Conservation (phyloP, 2,888 invertebrate species). For the Lasius fuliginosus region DNA sequence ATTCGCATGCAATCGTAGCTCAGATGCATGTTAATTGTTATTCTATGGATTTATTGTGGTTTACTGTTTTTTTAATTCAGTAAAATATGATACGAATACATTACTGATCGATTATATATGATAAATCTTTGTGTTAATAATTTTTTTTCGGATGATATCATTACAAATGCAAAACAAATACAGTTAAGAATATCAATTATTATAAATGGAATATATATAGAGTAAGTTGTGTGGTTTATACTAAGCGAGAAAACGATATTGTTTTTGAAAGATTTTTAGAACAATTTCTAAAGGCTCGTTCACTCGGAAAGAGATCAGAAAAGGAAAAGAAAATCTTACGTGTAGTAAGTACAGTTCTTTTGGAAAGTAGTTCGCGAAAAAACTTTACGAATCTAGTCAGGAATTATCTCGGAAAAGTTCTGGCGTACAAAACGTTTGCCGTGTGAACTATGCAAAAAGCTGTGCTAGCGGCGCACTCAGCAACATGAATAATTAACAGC, state of each 20-base stretch:
- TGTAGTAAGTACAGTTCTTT: background rate
- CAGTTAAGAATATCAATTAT: background rate
- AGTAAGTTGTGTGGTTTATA: background rate
- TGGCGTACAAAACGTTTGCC: background rate
- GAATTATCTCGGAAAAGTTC: slow-evolving; percentile 20
- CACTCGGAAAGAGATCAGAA: background rate
- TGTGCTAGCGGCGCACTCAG: background rate
- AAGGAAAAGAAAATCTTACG: background rate
- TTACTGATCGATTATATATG: background rate
- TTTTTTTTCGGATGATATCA: background rate
- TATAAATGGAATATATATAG: background rate
- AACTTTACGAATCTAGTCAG: slow-evolving; percentile 18
- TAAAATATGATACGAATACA: background rate
- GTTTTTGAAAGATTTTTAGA: background rate
- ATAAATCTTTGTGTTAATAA: background rate
- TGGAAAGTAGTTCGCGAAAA: background rate
- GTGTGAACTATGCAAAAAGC: background rate
- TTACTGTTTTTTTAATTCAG: background rate
- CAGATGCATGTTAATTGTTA: background rate
- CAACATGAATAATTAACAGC: slow-evolving; percentile 41
- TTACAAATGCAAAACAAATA: background rate
- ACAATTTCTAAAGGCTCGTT: background rate
- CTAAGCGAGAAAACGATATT: background rate
- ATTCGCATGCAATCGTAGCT: background rate
- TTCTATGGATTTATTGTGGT: background rate